These are phyloP conservation scores for Bungarus multicinctus DNA, from an alignment of 2,113 vertebrate species.

Conservation along the genomic window DNA sequence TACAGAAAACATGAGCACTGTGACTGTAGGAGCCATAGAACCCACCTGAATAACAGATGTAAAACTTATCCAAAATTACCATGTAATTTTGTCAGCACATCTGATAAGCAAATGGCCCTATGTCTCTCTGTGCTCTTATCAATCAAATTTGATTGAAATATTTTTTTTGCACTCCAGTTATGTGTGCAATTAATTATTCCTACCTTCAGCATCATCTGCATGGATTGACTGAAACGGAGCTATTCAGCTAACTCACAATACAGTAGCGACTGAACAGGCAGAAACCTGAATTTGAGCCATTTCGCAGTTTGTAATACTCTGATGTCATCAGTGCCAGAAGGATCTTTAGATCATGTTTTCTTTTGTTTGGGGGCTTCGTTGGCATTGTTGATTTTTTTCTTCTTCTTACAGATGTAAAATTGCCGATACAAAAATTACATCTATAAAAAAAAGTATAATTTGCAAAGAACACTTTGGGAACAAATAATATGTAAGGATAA, in stretches of 20 bases:
- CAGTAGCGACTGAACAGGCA: neutral
- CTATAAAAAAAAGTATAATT: neutral
- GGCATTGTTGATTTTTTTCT: neutral
- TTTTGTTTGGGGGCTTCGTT: neutral
- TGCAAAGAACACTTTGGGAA: constrained; percentile 10
- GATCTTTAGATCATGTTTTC: neutral
- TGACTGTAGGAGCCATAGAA: neutral
- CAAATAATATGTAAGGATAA: rapidly evolving
- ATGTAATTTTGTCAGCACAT: neutral
- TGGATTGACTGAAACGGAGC: neutral
- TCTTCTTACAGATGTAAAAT: neutral
- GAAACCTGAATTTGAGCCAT: neutral
- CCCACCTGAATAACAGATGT: neutral
- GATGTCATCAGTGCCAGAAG: neutral
- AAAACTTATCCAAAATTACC: neutral
- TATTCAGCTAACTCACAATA: neutral
- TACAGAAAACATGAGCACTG: neutral
- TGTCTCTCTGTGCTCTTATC: neutral
- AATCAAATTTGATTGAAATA: neutral
- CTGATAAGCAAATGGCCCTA: neutral
- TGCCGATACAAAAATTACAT: neutral
- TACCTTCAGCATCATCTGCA: neutral
- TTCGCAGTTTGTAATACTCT: neutral
- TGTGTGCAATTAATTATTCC: neutral
- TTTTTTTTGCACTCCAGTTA: neutral